Conservation (phyloP, 2,888 invertebrate species). For the Netelia melanura region DNA sequence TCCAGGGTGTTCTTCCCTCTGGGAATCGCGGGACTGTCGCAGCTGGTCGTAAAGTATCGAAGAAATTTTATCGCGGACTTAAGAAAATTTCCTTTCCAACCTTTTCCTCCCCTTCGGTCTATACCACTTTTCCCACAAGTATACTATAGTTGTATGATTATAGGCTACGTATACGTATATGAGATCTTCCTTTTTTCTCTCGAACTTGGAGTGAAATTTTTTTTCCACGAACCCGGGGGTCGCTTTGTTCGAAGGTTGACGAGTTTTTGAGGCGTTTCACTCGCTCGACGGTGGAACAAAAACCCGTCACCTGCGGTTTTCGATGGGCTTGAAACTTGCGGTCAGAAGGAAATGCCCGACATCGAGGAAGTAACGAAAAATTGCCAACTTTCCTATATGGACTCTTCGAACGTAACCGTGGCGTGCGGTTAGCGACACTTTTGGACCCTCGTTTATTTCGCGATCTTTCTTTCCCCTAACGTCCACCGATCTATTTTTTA, state of each 20-base stretch:
- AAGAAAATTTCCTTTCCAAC: constrained; percentile 9
- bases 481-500: neutral
- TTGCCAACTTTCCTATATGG: constrained; percentile 11
- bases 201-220: constrained; percentile 23
- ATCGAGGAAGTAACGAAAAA: constrained; percentile 19
- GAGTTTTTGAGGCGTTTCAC: constrained; percentile 35
- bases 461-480: neutral
- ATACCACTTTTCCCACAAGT: constrained; percentile 4
- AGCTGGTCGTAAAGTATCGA: constrained; percentile 31
- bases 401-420: neutral
- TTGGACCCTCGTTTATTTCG: neutral
- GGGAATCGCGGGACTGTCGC: neutral
- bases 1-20: neutral
- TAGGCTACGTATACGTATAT: neutral
- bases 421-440: constrained; percentile 14
- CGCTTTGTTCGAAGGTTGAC: constrained; percentile 11
- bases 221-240: constrained; percentile 7
- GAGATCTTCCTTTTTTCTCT: neutral
- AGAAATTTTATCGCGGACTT: constrained; percentile 27
- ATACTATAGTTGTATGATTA: neutral
- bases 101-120: neutral
- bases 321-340: constrained; percentile 24
- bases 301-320: constrained; percentile 1
- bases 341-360: constrained; percentile 23
- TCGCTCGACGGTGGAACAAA: constrained; percentile 2